Conservation (phyloP, 2,113 vertebrate genomes). For the Pyxicephalus adspersus region DNA sequence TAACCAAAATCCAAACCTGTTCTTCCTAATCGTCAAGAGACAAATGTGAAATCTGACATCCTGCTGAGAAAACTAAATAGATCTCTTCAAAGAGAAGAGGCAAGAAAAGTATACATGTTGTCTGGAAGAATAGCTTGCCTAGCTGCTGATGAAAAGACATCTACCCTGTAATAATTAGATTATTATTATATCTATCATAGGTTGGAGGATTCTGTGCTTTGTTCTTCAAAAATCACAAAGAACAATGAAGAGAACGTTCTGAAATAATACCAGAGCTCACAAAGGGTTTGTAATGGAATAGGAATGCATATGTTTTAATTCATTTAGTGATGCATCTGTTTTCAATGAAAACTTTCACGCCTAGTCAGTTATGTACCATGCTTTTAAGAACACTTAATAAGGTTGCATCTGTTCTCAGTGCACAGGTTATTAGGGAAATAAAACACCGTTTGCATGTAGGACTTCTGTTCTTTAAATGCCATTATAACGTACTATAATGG, state of each 20-base stretch:
- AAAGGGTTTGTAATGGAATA: slow-evolving; percentile 7
- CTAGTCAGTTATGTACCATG: slow-evolving; percentile 20
- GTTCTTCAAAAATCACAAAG: not conserved
- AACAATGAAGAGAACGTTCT: not conserved
- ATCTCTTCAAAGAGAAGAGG: slow-evolving; percentile 14
- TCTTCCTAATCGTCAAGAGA: slow-evolving; percentile 32
- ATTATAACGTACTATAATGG: too few species aligned
- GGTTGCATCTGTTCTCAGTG: slow-evolving; percentile 6
- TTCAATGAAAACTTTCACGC: slow-evolving; percentile 21
- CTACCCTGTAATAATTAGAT: slow-evolving; percentile 13
- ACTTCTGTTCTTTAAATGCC: not conserved
- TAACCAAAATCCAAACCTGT: slow-evolving; percentile 28
- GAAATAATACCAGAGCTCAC: not conserved
- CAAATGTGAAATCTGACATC: slow-evolving; percentile 27
- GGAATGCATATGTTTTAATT: slow-evolving; percentile 1
- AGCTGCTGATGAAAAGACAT: not conserved
- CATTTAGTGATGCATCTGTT: slow-evolving; percentile 16
- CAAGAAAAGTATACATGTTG: not conserved
- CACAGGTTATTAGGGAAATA: slow-evolving; percentile 1
- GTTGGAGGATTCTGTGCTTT: not conserved
- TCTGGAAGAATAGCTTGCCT: not conserved
- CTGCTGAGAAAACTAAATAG: slow-evolving; percentile 38
- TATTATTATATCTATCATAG: not conserved
- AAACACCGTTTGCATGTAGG: not conserved
- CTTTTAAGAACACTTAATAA: slow-evolving; percentile 18